These are phyloP conservation scores for Drosophila triauraria DNA, from an alignment of 1,140 invertebrate genomes.

Conservation along the genomic window DNA sequence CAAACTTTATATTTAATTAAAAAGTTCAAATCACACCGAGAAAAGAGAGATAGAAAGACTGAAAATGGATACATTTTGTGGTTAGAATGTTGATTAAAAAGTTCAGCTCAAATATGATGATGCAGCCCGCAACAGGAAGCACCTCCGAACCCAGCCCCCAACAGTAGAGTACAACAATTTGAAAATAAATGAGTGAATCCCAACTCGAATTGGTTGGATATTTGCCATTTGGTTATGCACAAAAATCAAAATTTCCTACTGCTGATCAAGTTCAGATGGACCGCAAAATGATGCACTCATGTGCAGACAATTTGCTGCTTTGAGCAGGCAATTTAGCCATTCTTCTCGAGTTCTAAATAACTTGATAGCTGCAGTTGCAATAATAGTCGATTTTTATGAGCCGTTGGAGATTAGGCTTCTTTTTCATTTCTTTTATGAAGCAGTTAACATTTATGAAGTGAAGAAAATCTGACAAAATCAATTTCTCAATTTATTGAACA, in stretches of 20 bases:
- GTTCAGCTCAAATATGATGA: slow-evolving; percentile 36
- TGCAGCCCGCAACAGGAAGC: slow-evolving; percentile 32
- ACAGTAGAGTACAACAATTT: slow-evolving; percentile 12
- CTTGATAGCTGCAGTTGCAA: neutral
- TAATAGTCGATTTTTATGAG: neutral
- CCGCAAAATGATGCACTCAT: slow-evolving; percentile 24
- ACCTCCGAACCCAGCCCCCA: neutral
- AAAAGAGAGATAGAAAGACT: neutral
- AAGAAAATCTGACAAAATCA: neutral
- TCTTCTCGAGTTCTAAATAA: neutral
- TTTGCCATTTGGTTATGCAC: neutral
- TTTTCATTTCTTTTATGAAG: neutral
- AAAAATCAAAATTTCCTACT: slow-evolving; percentile 5
- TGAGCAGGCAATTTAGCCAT: neutral
- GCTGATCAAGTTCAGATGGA: slow-evolving; percentile 21
- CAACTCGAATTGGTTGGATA: neutral
- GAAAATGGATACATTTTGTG: slow-evolving; percentile 35
- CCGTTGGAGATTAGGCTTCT: too few relatives aligned
- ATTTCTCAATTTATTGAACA: neutral
- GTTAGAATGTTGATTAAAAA: slow-evolving; percentile 53
- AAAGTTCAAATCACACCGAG: slow-evolving; percentile 62
- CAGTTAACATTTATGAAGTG: neutral
- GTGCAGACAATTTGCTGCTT: slow-evolving; percentile 16
- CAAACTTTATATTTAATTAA: slow-evolving; percentile 74
- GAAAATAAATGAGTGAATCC: slow-evolving; percentile 11